These are phyloP conservation scores for Hirtodrosophila alboralis DNA, from an alignment of 2,888 invertebrate genomes.

Conservation along the genomic window DNA sequence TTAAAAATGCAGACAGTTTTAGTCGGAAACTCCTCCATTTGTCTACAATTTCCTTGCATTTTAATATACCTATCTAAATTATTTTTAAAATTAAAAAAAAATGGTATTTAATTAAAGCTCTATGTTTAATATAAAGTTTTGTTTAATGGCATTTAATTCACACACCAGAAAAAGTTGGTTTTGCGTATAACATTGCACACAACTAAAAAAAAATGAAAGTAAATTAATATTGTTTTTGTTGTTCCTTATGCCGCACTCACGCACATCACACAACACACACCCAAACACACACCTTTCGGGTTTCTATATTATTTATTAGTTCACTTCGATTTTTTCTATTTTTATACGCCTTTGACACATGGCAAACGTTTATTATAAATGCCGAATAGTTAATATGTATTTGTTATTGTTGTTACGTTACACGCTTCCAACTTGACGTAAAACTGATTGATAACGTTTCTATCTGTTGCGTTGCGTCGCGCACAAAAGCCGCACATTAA, in stretches of 20 bases:
- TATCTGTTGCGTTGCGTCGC: conserved; percentile 28
- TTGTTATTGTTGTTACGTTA: conserved; percentile 31
- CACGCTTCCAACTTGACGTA: conserved; percentile 7
- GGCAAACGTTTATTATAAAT: conserved; percentile 21
- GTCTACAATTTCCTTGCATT: too few species aligned
- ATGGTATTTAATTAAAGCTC: too few species aligned
- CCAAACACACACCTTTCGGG: conserved; percentile 18
- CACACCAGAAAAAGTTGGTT: not conserved
- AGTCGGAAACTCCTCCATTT: too few species aligned
- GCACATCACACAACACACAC: not conserved
- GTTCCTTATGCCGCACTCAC: conserved; percentile 3
- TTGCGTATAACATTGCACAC: conserved; percentile 1
- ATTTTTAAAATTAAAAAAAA: too few species aligned
- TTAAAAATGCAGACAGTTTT: too few species aligned
- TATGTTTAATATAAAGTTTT: too few species aligned
- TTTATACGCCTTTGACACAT: conserved; percentile 40
- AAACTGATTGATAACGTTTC: not conserved
- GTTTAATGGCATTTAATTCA: not conserved
- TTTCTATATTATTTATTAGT: conserved; percentile 40
- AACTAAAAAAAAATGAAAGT: conserved; percentile 23
- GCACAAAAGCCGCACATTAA: conserved; percentile 42
- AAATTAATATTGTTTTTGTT: conserved; percentile 16
- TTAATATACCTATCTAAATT: too few species aligned
- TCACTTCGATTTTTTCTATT: conserved; percentile 57
- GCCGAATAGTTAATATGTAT: conserved; percentile 18